Evolutionary conservation across 2,888 invertebrate genomes (phyloP), one percentile per base, ranked within the genome.

Genomic region (Brenthis hecate): DNA sequence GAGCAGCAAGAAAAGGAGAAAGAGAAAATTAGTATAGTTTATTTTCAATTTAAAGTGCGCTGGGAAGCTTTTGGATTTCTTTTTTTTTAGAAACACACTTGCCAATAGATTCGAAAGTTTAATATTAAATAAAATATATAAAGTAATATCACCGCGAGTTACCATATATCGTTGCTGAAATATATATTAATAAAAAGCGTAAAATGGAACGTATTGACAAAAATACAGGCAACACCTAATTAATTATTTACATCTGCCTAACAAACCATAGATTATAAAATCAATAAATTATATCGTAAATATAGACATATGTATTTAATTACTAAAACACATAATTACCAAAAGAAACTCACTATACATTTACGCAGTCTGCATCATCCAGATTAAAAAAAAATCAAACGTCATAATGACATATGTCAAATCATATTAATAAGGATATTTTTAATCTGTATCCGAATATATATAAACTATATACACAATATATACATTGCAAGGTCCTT

Each of bases 1-100:
- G 67, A 62, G 67, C 67, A 67, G 67, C 67, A 61, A 56, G 56
- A 61, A 56, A 65, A 58, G 43, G 62, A 62, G 62, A 67, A 67
- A 62, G 6, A 56, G 8, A 67, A 32, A 43, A 62, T 67, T 67
- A 67, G 66, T 67, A 67, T 5, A 11, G 13, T 32, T 11, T 55
- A 14, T 58, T 63, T 55, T n/a, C 11, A 32, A 48, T 43, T 69
- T 28, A 62, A 60, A 56, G 56, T 53, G 66, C 54, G 62, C 62
- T 57, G 56, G 62, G 66, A 62, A 47, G 57, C 62, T 55, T 63
- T 62, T 62, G 51, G 62, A 54, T 53, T 28, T 36, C 13, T 36
- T 53, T 28, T 36, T 19, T 36, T 62, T 28, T 50, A 50, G 62
- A 54, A 14, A 54, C 62, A 62, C 62, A 62, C 62, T 62, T 62